Evolutionary conservation across 2,113 vertebrate species (phyloP).

Genomic region (Protobothrops flavoviridis): DNA sequence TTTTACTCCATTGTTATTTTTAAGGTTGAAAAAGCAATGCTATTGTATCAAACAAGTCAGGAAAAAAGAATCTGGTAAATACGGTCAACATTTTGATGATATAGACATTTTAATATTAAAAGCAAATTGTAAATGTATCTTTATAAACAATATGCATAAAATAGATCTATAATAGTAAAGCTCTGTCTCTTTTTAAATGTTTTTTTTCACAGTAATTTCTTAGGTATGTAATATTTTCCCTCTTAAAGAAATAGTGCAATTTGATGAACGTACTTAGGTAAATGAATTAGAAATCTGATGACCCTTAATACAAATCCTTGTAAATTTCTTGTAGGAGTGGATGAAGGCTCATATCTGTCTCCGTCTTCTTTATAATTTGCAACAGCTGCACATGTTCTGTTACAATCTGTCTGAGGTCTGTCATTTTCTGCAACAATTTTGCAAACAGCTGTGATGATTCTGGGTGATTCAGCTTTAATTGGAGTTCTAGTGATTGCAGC

Average conservation of each 20-base stretch:
- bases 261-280: slow-evolving; percentile 64
- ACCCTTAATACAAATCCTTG: slow-evolving; percentile 90
- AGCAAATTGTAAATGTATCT: slow-evolving; percentile 82
- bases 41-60: slow-evolving; percentile 51
- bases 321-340: slow-evolving; percentile 98
- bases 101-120: slow-evolving; percentile 83
- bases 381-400: slow-evolving; percentile 93
- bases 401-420: slow-evolving; percentile 96
- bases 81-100: slow-evolving; percentile 65
- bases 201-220: slow-evolving; percentile 80
- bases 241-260: slow-evolving; percentile 78
- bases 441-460: slow-evolving; percentile 95
- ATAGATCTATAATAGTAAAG: slow-evolving; percentile 80
- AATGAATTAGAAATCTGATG: slow-evolving; percentile 39
- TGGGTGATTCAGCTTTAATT: slow-evolving; percentile 93
- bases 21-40: slow-evolving; percentile 49
- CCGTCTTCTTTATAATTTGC: slow-evolving; percentile 92
- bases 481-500: slow-evolving; percentile 92
- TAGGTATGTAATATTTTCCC: slow-evolving; percentile 68
- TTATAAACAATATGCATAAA: slow-evolving; percentile 86
- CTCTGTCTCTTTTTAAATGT: slow-evolving; percentile 71
- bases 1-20: slow-evolving; percentile 53
- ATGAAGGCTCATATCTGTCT: slow-evolving; percentile 92
- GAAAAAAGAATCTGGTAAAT: slow-evolving; percentile 61
- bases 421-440: slow-evolving; percentile 99